phyloP scores from a whole-genome alignment of 2,113 vertebrate genomes.

The Phrynocephalus versicolor region DNA sequence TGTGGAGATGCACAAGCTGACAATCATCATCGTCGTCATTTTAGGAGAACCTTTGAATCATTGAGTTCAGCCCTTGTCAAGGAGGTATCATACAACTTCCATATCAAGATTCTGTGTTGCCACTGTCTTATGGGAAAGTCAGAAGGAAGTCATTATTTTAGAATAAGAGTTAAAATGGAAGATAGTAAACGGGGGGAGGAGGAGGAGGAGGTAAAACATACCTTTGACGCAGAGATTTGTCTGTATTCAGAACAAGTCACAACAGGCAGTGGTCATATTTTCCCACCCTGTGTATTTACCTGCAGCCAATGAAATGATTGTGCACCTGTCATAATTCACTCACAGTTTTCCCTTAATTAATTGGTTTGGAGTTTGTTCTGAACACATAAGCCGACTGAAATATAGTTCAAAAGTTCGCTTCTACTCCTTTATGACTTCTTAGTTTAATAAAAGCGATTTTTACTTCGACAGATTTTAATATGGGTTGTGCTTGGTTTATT shows the following conservation, averaged over 20 bases:
- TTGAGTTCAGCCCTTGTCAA: too few relatives aligned
- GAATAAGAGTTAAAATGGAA: not conserved
- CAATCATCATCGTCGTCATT: not conserved
- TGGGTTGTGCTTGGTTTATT: too few relatives aligned
- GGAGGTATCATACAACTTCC: constrained; percentile 6
- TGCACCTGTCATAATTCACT: not conserved
- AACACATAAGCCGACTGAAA: not conserved
- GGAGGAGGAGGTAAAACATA: not conserved
- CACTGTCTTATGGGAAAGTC: constrained; percentile 8
- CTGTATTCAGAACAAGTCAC: not conserved
- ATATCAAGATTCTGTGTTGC: not conserved
- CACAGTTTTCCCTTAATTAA: not conserved
- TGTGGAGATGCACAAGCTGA: not conserved
- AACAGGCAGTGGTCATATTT: not conserved
- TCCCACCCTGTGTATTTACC: not conserved
- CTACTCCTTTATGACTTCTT: not conserved
- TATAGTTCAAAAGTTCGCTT: not conserved
- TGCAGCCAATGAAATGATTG: not conserved
- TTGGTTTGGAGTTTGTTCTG: not conserved
- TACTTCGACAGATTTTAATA: not conserved
- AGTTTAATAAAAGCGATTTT: not conserved
- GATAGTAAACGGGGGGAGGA: not conserved
- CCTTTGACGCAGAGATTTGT: not conserved
- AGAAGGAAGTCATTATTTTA: not conserved
- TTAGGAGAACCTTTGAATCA: too few relatives aligned